Evolutionary conservation across 2,113 vertebrate genomes (phyloP).

Genomic region (Chionis minor): DNA sequence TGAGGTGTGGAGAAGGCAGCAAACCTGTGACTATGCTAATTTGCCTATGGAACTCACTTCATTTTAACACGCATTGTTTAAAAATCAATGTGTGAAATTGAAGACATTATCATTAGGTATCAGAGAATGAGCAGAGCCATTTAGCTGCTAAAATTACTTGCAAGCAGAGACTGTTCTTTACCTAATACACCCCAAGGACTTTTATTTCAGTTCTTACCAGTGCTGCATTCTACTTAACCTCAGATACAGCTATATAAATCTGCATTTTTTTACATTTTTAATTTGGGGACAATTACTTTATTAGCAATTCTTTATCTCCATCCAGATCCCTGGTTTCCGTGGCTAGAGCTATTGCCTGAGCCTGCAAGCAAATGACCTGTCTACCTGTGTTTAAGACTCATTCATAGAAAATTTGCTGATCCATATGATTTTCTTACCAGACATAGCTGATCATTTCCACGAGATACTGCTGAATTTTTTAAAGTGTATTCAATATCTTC

Average conservation of each 20-base stretch:
- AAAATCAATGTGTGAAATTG: conserved; percentile 28
- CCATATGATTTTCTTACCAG: not conserved
- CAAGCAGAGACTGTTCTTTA: not conserved
- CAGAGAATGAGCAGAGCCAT: not conserved
- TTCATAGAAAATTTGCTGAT: not conserved
- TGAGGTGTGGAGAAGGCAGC: not conserved
- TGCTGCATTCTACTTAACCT: not conserved
- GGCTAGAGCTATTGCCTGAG: not conserved
- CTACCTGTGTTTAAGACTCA: not conserved
- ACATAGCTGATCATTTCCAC: not conserved
- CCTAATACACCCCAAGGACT: not conserved
- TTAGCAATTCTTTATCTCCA: not conserved
- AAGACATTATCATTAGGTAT: conserved; percentile 1
- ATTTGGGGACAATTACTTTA: not conserved
- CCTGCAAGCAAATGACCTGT: not conserved
- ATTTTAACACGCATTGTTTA: not conserved
- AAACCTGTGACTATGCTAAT: not conserved
- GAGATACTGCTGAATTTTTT: not conserved
- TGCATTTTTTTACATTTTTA: not conserved
- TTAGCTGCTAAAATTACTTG: conserved; percentile 33
- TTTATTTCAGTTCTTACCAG: not conserved
- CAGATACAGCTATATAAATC: not conserved
- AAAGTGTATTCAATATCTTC: not conserved
- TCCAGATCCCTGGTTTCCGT: not conserved
- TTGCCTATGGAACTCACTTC: not conserved